These are phyloP conservation scores for Nephrotoma guestfalica DNA, from an alignment of 2,888 invertebrate species.

Conservation along the genomic window DNA sequence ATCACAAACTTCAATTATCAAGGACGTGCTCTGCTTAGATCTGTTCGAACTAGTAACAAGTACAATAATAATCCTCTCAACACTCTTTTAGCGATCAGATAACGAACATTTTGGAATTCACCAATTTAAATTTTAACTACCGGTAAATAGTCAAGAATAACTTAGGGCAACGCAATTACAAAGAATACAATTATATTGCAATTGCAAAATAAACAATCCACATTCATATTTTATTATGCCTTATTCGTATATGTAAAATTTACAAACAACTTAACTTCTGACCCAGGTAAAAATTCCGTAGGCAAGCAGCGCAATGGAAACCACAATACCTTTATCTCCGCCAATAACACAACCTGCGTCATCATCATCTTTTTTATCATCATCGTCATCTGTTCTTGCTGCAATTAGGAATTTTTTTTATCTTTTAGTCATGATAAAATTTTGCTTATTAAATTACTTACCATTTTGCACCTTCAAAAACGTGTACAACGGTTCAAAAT, in stretches of 20 bases:
- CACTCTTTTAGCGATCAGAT: no score
- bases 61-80: no score
- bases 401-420: background rate
- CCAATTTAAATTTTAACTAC: no score
- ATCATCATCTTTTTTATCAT: background rate
- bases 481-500: slow-evolving; percentile 39
- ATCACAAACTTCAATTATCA: no score
- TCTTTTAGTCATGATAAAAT: no score
- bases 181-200: no score
- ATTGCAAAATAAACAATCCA: no score
- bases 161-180: no score
- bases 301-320: background rate
- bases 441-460: background rate
- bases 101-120: no score
- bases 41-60: no score
- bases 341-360: background rate
- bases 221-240: background rate
- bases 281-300: background rate
- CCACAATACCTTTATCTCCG: background rate
- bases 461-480: slow-evolving; percentile 37
- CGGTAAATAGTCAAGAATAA: no score
- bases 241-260: background rate
- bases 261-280: background rate
- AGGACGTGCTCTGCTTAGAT: no score
- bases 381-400: background rate